Conservation (phyloP, 2,888 invertebrate genomes). For the Dynastes grantii region DNA sequence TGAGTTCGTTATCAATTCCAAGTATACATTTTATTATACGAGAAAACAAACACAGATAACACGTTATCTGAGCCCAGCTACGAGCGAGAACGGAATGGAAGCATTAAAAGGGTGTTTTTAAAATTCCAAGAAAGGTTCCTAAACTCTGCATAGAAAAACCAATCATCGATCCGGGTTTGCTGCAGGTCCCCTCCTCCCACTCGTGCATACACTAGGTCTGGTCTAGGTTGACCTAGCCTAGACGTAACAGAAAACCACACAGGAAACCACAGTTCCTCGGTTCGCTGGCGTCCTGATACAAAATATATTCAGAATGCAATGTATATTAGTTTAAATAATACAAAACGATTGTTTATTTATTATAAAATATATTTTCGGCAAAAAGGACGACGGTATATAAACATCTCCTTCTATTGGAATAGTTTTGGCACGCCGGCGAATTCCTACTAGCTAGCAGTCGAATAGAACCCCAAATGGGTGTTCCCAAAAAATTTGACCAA, state of each 20-base stretch:
- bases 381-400: constrained; percentile 47
- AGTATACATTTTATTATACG: constrained; percentile 17
- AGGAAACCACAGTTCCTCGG: constrained; percentile 56
- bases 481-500: constrained; percentile 34
- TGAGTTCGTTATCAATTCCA: constrained; percentile 20
- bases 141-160: constrained; percentile 16
- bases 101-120: no score
- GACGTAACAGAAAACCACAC: constrained; percentile 55
- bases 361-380: constrained; percentile 61
- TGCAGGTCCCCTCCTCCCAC: constrained; percentile 34
- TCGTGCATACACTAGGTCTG: constrained; percentile 28
- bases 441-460: constrained; percentile 21
- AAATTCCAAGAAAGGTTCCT: no score
- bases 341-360: constrained; percentile 68
- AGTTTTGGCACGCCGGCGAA: constrained; percentile 42
- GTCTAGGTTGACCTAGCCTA: constrained; percentile 60
- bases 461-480: constrained; percentile 44
- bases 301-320: constrained; percentile 71
- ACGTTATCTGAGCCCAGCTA: constrained; percentile 12
- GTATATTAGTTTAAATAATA: constrained; percentile 70
- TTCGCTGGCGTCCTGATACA: constrained; percentile 65
- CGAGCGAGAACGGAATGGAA: not conserved
- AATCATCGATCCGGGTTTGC: constrained; percentile 23
- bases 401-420: constrained; percentile 52
- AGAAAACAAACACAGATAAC: constrained; percentile 29